Conservation (phyloP, 2,113 vertebrate species). For the Condylura cristata region DNA sequence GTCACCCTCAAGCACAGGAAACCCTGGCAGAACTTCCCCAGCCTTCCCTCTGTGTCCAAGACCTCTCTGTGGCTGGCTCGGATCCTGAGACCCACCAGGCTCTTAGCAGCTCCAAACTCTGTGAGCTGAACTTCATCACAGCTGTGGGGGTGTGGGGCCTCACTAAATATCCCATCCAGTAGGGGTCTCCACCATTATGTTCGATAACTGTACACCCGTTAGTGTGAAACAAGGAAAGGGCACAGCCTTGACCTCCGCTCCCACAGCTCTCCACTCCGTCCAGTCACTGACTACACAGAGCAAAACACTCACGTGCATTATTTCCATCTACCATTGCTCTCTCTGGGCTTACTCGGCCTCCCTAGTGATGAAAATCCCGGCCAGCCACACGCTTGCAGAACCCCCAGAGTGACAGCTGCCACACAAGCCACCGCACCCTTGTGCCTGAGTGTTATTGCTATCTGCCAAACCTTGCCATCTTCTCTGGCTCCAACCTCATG, state of each 20-base stretch:
- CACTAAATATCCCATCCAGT: background rate
- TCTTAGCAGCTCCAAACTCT: background rate
- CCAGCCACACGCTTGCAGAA: background rate
- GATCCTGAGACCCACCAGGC: background rate
- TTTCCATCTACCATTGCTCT: background rate
- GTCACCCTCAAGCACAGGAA: constrained; percentile 15
- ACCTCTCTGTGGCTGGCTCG: background rate
- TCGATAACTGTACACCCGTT: background rate
- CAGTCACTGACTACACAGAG: background rate
- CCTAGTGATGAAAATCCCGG: background rate
- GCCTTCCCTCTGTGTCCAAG: constrained; percentile 34
- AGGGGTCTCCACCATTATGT: background rate
- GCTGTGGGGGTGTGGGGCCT: background rate
- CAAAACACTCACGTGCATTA: background rate
- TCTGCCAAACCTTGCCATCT: background rate
- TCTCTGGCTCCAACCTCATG: background rate
- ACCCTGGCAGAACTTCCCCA: constrained; percentile 49
- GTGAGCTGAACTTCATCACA: background rate
- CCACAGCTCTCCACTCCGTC: background rate
- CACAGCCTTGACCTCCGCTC: background rate
- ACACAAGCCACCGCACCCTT: too few species aligned
- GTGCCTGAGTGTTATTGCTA: background rate
- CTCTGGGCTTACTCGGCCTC: background rate
- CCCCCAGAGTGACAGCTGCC: too few species aligned
- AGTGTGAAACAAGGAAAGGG: background rate